These are phyloP conservation scores for Tragelaphus buxtoni DNA, from an alignment of 2,113 vertebrate genomes.

Conservation along the genomic window DNA sequence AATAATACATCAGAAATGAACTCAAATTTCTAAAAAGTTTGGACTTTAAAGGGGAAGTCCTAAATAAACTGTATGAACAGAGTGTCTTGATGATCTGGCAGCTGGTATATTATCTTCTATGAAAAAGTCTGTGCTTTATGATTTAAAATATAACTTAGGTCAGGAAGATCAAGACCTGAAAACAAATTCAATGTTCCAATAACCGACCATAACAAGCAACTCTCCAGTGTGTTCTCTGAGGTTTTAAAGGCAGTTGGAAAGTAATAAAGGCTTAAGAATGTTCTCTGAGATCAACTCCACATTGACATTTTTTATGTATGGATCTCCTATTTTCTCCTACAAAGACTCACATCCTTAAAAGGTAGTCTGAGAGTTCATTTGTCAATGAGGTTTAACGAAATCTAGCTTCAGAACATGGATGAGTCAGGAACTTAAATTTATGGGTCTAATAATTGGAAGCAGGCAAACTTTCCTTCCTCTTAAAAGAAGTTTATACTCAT, in stretches of 20 bases:
- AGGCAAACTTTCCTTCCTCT: background rate
- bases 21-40: background rate
- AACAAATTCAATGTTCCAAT: constrained; percentile 4
- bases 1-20: background rate
- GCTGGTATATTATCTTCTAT: background rate
- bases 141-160: background rate
- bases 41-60: background rate
- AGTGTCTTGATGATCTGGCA: background rate
- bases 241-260: background rate
- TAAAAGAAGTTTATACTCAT: background rate
- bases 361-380: background rate
- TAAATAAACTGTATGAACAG: background rate
- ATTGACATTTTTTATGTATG: background rate
- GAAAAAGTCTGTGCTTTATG: background rate
- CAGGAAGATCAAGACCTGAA: background rate
- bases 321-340: background rate
- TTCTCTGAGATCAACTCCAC: background rate
- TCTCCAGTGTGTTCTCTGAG: background rate
- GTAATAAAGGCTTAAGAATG: background rate
- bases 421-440: background rate
- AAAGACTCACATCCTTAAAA: background rate
- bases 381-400: background rate
- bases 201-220: background rate
- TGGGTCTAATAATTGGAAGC: background rate
- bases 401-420: background rate